phyloP scores from a whole-genome alignment of 2,113 vertebrate species.

The Pipa parva region DNA sequence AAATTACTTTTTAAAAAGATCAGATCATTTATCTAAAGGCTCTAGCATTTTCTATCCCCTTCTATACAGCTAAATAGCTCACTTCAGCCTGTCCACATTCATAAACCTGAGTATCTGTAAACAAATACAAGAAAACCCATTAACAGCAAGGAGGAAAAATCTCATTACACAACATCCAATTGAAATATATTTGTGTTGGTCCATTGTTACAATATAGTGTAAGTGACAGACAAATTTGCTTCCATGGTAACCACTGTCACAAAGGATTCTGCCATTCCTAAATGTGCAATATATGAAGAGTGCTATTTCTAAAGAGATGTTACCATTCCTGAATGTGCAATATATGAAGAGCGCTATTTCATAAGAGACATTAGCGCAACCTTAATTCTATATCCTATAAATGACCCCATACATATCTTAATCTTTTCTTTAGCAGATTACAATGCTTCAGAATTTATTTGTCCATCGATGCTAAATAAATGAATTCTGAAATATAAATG shows the following conservation, averaged over 20 bases:
- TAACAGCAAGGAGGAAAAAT: constrained; percentile 35
- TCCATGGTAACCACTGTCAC: constrained; percentile 35
- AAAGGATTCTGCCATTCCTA: constrained; percentile 28
- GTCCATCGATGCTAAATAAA: too few relatives aligned
- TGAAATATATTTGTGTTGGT: constrained; percentile 39
- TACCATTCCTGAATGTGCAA: constrained; percentile 4
- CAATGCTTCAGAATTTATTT: too few relatives aligned
- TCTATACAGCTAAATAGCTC: constrained; percentile 33
- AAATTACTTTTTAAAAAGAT: background rate
- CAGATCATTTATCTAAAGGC: background rate
- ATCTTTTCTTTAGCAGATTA: too few relatives aligned
- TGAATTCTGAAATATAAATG: too few relatives aligned
- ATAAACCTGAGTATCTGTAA: constrained; percentile 35
- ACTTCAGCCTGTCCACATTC: constrained; percentile 35
- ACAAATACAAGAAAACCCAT: constrained; percentile 41
- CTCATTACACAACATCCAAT: constrained; percentile 41
- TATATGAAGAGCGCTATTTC: background rate
- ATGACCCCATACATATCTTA: too few relatives aligned
- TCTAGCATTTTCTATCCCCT: constrained; percentile 1
- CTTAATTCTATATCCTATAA: too few relatives aligned
- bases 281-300: background rate
- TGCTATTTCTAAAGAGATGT: constrained; percentile 23
- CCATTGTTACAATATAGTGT: constrained; percentile 40
- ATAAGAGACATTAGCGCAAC: constrained; percentile 31
- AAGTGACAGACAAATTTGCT: constrained; percentile 41